phyloP scores from a whole-genome alignment of 2,888 invertebrate species.

The Nephrotoma flavescens region DNA sequence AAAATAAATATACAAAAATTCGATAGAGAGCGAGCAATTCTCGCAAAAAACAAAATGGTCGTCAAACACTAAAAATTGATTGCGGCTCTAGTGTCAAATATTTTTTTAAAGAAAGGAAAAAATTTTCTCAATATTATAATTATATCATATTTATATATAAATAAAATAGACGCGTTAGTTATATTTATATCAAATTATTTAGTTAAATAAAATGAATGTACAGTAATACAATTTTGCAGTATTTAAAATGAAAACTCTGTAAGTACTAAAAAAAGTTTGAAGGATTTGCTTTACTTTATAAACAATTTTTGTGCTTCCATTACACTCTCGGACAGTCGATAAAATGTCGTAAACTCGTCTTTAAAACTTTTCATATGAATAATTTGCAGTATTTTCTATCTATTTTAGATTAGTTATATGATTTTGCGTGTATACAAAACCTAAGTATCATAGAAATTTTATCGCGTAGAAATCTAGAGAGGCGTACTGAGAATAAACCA shows the following conservation, averaged over 20 bases:
- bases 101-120: background rate
- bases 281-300: background rate
- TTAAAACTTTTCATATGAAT: background rate
- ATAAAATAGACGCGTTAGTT: background rate
- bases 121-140: background rate
- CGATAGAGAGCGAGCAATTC: background rate
- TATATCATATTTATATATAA: background rate
- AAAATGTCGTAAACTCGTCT: background rate
- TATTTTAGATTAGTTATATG: background rate
- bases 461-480: background rate
- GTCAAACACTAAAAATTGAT: slow-evolving; percentile 3
- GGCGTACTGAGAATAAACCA: background rate
- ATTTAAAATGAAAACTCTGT: background rate
- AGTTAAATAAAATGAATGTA: background rate
- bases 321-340: background rate
- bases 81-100: slow-evolving; percentile 4
- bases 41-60: slow-evolving; percentile 2
- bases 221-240: background rate
- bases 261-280: background rate
- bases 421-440: background rate
- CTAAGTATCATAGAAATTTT: background rate
- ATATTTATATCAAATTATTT: background rate
- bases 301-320: background rate
- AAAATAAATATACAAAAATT: background rate
- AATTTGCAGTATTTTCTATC: background rate